A percentile compares a stretch with the other conserved stretches of the same genome.
Conservation (phyloP, 92 coral and sea anemone genomes). For the Heliopora coerulea region DNA sequence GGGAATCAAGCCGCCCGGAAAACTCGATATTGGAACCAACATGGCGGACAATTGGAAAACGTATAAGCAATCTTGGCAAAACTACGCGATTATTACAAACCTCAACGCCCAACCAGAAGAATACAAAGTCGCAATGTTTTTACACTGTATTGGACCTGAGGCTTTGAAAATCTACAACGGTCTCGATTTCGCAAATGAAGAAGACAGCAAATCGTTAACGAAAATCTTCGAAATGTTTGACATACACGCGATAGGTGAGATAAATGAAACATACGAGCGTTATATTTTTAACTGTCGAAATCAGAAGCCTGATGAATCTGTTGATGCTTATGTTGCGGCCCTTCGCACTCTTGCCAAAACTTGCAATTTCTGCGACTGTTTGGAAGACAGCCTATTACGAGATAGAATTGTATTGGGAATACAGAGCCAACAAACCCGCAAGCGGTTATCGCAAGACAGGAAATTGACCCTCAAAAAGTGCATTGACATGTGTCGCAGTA, state of each 20-base stretch:
- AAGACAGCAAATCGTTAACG: constrained; percentile 8
- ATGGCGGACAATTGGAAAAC: constrained; percentile 41
- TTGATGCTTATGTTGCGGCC: constrained; percentile 33
- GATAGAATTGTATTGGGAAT: constrained; percentile 45
- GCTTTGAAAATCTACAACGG: constrained; percentile 44
- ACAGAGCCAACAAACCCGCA: constrained; percentile 29
- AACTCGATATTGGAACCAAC: constrained; percentile 31
- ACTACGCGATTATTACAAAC: constrained; percentile 36
- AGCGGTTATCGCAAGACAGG: constrained; percentile 40
- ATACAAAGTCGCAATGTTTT: constrained; percentile 38
- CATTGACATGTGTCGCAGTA: constrained; percentile 47
- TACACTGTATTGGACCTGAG: constrained; percentile 40
- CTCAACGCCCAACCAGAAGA: constrained; percentile 45
- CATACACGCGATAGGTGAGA: constrained; percentile 36
- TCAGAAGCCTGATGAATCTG: constrained; percentile 26
- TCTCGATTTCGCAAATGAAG: constrained; percentile 34
- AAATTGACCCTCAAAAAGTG: constrained; percentile 46
- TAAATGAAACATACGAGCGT: constrained; percentile 20
- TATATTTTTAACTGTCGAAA: constrained; percentile 34
- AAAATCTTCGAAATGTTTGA: constrained; percentile 42
- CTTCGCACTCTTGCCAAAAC: constrained; percentile 40
- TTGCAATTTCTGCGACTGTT: constrained; percentile 41
- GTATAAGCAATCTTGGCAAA: constrained; percentile 31
- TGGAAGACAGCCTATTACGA: constrained; percentile 35
- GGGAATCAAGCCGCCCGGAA: constrained; percentile 42